A percentile compares a stretch with the other conserved stretches of the same genome.
These are phyloP conservation scores for Piscicola geometra DNA, from an alignment of 2,888 invertebrate genomes.

Conservation along the genomic window DNA sequence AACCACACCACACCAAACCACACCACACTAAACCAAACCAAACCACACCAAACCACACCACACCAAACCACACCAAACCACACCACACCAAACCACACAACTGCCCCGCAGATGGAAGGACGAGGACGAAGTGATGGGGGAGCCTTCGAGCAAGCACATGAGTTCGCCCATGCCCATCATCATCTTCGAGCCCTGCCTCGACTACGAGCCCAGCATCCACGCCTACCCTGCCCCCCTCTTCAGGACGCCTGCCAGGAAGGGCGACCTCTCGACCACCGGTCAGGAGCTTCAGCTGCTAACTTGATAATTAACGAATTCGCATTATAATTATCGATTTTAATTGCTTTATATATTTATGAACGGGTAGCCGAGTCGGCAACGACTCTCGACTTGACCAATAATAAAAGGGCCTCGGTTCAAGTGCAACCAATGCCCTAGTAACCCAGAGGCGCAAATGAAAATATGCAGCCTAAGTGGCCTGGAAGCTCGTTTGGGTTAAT, in stretches of 20 bases:
- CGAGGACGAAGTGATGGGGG: conserved; percentile 48
- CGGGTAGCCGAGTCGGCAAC: no score
- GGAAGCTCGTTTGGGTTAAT: no score
- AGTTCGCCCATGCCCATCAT: conserved; percentile 62
- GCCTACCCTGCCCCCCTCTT: conserved; percentile 55
- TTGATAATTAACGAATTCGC: no score
- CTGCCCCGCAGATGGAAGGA: conserved; percentile 49
- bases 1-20: conserved; percentile 36
- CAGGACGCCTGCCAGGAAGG: conserved; percentile 55
- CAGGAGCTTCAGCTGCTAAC: no score
- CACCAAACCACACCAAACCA: conserved; percentile 36
- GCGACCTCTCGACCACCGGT: conserved; percentile 58
- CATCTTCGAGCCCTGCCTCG: conserved; percentile 62
- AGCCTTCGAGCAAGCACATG: conserved; percentile 39
- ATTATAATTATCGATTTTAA: no score
- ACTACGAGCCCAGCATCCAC: conserved; percentile 57
- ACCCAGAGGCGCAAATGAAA: no score
- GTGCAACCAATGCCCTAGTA: no score
- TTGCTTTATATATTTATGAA: no score
- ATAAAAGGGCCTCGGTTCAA: no score
- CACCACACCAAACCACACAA: conserved; percentile 35
- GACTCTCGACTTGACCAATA: no score
- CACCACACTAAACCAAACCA: conserved; percentile 35
- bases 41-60: conserved; percentile 35
- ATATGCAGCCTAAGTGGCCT: no score